phyloP scores from a whole-genome alignment of 2,113 vertebrate species.

The Gasterosteus nipponicus region DNA sequence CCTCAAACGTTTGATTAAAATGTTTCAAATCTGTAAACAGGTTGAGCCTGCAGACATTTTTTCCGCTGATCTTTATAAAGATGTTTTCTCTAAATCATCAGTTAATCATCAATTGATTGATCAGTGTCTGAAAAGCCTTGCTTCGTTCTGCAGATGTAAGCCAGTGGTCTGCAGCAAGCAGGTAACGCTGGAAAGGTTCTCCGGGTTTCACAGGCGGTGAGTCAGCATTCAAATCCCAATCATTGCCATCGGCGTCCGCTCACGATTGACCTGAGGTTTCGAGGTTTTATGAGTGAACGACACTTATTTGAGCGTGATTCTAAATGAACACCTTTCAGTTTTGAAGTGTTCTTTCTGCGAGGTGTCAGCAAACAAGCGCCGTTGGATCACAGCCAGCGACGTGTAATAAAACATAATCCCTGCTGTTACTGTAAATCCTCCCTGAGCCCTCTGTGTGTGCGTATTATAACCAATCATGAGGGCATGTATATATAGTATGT shows the following conservation, averaged over 20 bases:
- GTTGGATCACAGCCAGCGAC: slow-evolving; percentile 59
- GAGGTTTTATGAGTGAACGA: background rate
- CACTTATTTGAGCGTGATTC: slow-evolving; percentile 20
- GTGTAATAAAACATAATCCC: slow-evolving; percentile 66
- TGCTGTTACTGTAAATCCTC: slow-evolving; percentile 49
- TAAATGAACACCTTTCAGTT: slow-evolving; percentile 22
- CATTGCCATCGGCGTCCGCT: background rate
- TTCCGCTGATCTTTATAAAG: slow-evolving; percentile 1
- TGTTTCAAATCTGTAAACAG: slow-evolving; percentile 19
- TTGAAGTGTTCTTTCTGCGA: slow-evolving; percentile 3
- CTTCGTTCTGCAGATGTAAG: background rate
- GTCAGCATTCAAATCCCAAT: background rate
- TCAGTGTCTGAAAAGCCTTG: background rate
- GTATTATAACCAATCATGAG: slow-evolving; percentile 18
- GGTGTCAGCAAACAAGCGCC: slow-evolving; percentile 44
- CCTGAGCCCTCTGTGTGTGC: slow-evolving; percentile 29
- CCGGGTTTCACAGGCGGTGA: background rate
- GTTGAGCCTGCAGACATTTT: background rate
- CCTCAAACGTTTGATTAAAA: slow-evolving; percentile 14
- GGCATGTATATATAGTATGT: background rate
- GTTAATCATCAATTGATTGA: background rate
- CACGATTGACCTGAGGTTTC: background rate
- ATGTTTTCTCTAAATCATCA: background rate
- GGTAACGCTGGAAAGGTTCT: background rate
- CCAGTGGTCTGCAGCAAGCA: background rate